Evolutionary conservation across 2,797 vertebrate species (phyloP).

Genomic region (Acrocephalus scirpaceus): DNA sequence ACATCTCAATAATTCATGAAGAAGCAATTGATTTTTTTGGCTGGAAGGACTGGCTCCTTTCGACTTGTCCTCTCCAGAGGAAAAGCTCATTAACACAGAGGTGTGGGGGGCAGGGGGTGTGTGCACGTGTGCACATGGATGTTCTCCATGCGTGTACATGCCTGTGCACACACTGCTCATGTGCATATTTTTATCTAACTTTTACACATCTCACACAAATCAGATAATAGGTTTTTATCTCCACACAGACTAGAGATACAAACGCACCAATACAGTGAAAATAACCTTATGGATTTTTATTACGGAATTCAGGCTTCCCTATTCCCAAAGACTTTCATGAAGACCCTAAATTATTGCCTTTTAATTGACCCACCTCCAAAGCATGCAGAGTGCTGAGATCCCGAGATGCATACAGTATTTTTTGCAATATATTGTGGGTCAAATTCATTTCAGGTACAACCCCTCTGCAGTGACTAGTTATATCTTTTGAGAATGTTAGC

Average conservation of each 20-base stretch:
- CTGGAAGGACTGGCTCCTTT: conserved; percentile 67
- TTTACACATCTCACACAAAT: background rate
- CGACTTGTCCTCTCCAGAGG: conserved; percentile 66
- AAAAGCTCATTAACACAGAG: conserved; percentile 60
- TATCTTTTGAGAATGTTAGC: conserved; percentile 50
- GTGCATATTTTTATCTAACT: background rate
- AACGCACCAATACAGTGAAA: background rate
- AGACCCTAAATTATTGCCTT: conserved; percentile 38
- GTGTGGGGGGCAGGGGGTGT: background rate
- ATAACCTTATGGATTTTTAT: background rate
- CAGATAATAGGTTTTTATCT: background rate
- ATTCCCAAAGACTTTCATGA: conserved; percentile 24
- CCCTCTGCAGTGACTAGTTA: conserved; percentile 25
- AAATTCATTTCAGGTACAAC: conserved; percentile 65
- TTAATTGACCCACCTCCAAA: conserved; percentile 50
- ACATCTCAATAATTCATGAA: conserved; percentile 94
- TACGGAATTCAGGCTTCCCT: background rate
- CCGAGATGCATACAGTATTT: conserved; percentile 17
- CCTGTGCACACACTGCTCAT: background rate
- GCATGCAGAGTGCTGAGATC: conserved; percentile 7
- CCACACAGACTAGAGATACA: background rate
- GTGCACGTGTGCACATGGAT: background rate
- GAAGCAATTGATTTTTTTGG: conserved; percentile 76
- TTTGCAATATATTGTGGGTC: conserved; percentile 57
- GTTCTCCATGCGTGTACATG: background rate